Conservation (phyloP, 64 coral and sea anemone genomes). For the Stichodactyla mertensii region DNA sequence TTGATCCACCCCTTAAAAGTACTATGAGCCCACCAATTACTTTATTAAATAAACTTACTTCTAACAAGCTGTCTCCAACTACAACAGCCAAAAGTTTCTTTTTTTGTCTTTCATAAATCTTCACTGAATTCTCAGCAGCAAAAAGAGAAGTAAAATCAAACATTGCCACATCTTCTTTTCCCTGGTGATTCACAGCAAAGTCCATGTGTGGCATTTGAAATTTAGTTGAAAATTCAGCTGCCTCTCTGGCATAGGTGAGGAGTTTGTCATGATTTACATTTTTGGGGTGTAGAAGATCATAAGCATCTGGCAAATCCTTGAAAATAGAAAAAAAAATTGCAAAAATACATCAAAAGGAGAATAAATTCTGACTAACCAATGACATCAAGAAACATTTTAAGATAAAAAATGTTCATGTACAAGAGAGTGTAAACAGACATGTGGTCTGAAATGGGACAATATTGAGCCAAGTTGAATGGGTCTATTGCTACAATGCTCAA, state of each 20-base stretch:
- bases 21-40: not conserved
- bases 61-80: constrained; percentile 91
- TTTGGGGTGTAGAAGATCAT: constrained; percentile 75
- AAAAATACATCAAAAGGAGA: no score
- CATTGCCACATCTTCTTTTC: constrained; percentile 96
- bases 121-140: constrained; percentile 82
- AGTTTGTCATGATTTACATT: constrained; percentile 88
- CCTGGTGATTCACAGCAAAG: constrained; percentile 81
- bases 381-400: no score
- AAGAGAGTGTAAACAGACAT: no score
- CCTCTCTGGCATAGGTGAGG: constrained; percentile 72
- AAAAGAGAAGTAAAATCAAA: constrained; percentile 98
- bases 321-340: not conserved
- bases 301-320: constrained; percentile 78
- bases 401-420: no score
- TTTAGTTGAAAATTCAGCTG: constrained; percentile 85
- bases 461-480: no score
- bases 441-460: no score
- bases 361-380: no score
- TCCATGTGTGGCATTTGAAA: constrained; percentile 80
- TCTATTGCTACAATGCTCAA: no score
- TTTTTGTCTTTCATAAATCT: constrained; percentile 80
- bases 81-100: constrained; percentile 58
- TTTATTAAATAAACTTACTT: constrained; percentile 44
- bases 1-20: no score